Evolutionary conservation across 2,113 vertebrate genomes (phyloP), one percentile per base, ranked within the genome.

Genomic region (Petrocephalus microphthalmus): DNA sequence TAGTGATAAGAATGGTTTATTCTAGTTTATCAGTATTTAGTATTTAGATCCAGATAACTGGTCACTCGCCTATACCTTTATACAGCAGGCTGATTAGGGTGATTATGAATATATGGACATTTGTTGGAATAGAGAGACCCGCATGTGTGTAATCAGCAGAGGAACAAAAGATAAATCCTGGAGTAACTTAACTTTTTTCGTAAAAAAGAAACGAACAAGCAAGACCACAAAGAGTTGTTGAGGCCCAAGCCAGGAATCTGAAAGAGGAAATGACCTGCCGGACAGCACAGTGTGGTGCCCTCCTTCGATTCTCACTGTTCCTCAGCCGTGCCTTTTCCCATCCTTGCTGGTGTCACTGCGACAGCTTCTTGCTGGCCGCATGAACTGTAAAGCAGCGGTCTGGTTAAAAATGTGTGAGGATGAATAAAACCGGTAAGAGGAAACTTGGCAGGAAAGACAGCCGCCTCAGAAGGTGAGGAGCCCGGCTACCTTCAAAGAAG

Each of bases 351-450:
- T 88, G 42, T 64, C 57, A 60, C 47, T 45, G 90, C 17, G 78
- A 87, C 67, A 37, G 87, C 56, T 52, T 89, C 82, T 82, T 25
- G 29, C 37, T 74, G 82, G n/a, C 37, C 17, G 42, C 17, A 85
- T 89, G 60, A 85, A 91, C 89, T 85, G 89, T 89, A 89, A 60
- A 91, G 85, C 88, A 87, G 86, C 49, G 22, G 56, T 57, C 17
- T 51, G 74, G 53, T 85, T 71, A 78, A 86, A 90, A 84, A 91
- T 90, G 86, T 88, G 52, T 67, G 49, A 5, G 33, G 67, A 90
- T 89, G 86, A 91, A 91, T 90, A 91, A 90, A 84, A 84, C 83
- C 57, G 60, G 60, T 29, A 42, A 42, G 60, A 13, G 60, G n/a
- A 29, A n/a, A 64, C 11, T 10, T n/a, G 25, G 60, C 22, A 64